phyloP scores from a whole-genome alignment of 2,888 invertebrate genomes.

The Leistus spinibarbis region DNA sequence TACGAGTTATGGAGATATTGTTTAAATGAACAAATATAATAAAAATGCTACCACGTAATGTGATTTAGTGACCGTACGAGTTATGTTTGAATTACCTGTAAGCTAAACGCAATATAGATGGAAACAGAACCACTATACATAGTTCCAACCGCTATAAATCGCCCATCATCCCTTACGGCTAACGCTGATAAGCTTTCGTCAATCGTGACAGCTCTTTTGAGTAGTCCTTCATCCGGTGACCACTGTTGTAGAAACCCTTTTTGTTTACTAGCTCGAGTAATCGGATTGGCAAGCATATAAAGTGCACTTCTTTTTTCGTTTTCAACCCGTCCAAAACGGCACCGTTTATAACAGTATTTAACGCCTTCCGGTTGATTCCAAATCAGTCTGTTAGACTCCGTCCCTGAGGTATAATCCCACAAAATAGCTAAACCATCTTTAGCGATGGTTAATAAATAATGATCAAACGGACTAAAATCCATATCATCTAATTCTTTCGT shows the following conservation, averaged over 20 bases:
- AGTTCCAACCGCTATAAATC: conserved; percentile 90
- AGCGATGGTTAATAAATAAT: conserved; percentile 79
- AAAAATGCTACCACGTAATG: too few species aligned
- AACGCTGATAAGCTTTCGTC: conserved; percentile 82
- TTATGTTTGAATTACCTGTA: conserved; percentile 79
- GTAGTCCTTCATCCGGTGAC: conserved; percentile 67
- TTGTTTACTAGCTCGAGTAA: conserved; percentile 72
- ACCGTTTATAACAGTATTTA: conserved; percentile 83
- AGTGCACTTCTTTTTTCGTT: conserved; percentile 69
- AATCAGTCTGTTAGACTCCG: conserved; percentile 70
- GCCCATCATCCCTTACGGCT: conserved; percentile 88
- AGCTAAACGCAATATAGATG: conserved; percentile 88
- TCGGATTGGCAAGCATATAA: conserved; percentile 82
- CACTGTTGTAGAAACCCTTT: conserved; percentile 81
- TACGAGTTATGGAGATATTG: too few species aligned
- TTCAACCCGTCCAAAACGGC: conserved; percentile 78
- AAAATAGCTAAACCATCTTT: conserved; percentile 85
- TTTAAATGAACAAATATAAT: too few species aligned
- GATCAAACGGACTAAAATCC: conserved; percentile 84
- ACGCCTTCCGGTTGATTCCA: conserved; percentile 78
- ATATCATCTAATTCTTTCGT: conserved; percentile 92
- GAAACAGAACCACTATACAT: conserved; percentile 93
- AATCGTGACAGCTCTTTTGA: conserved; percentile 65
- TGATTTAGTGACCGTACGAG: too few species aligned
- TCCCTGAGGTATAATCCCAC: conserved; percentile 75